Base-by-base conservation (phyloP, 1,140 invertebrate species). In the Zeugodacus cucurbitae region DNA sequence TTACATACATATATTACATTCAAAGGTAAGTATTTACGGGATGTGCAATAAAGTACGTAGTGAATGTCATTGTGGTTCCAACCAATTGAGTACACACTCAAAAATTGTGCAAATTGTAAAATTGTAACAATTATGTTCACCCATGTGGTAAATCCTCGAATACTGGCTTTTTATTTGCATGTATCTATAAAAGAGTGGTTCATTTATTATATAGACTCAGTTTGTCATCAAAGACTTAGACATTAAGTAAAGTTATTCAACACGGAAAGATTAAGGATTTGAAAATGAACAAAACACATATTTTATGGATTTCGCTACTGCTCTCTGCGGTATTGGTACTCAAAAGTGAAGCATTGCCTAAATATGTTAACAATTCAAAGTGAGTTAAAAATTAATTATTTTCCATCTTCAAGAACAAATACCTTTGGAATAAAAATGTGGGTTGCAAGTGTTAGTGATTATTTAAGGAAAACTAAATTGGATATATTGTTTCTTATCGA, bases 21-120 rank as follows among this genome's bases (percentile, higher is more conserved):
- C 37, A 41, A 41, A 41, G 37, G 37, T 41, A 7, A 41, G 37
- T 41, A 74, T 32, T 74, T 41, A 4, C n/a, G 67, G 2, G 29
- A 32, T 87, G 11, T 32, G 78, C 4, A 54, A 54, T 54, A 54
- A 2, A 54, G 14, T 70, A 57, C 87, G 41, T 62, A 67, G 34
- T 64, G 64, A 41, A 37, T 20, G 57, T 67, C 34, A 26, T 44
- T n/a, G 41, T 70, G 57, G 62, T 70, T 34, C 62, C 58, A 57
- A 48, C 11, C 78, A 85, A 58, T 89, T 92, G 90, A 91, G 26
- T 67, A 32, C 64, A 90, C 88, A 90, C 90, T 91, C 89, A 90
- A 90, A 92, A 91, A 90, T 91, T 91, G 87, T 86, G 90, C 89
- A 92, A 91, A 91, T 92, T 92, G 90, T 89, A 90, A 92, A 91